Percentiles rank a stretch among this genome's conserved stretches.
Evolutionary conservation across 2,113 vertebrate species (phyloP).

Genomic region (Perca fluviatilis): DNA sequence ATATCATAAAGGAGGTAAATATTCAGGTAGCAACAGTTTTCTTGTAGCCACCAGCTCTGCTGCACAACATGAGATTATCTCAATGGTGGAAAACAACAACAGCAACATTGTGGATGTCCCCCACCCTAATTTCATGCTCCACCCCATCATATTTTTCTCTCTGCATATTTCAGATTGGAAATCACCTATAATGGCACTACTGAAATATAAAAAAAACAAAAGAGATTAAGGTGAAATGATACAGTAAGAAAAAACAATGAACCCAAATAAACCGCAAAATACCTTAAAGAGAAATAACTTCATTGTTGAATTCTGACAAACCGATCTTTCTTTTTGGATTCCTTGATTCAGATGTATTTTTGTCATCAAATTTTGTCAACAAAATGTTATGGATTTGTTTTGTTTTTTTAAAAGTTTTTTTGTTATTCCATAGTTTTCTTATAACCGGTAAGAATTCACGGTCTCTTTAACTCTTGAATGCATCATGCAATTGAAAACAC

Average conservation of each 20-base stretch:
- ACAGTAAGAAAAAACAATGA: neutral
- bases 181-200: neutral
- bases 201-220: neutral
- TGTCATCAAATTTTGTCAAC: neutral
- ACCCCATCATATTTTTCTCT: conserved; percentile 48
- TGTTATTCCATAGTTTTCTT: neutral
- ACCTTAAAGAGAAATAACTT: neutral
- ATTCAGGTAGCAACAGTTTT: conserved; percentile 9
- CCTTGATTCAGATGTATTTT: neutral
- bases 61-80: conserved; percentile 19
- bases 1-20: conserved; percentile 9
- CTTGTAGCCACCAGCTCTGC: conserved; percentile 41
- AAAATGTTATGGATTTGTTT: too few relatives aligned
- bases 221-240: neutral
- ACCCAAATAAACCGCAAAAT: neutral
- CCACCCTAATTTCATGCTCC: conserved; percentile 66
- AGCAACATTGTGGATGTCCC: conserved; percentile 33
- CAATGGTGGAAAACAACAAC: conserved; percentile 7
- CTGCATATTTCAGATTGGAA: conserved; percentile 41
- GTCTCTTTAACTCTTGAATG: neutral
- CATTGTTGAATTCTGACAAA: neutral
- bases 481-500: neutral
- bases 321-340: neutral
- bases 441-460: neutral
- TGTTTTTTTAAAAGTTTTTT: neutral